Percentiles rank a stretch among this genome's conserved stretches.
These are phyloP conservation scores for Marronus borbonicus DNA, from an alignment of 2,888 invertebrate genomes.

Conservation along the genomic window DNA sequence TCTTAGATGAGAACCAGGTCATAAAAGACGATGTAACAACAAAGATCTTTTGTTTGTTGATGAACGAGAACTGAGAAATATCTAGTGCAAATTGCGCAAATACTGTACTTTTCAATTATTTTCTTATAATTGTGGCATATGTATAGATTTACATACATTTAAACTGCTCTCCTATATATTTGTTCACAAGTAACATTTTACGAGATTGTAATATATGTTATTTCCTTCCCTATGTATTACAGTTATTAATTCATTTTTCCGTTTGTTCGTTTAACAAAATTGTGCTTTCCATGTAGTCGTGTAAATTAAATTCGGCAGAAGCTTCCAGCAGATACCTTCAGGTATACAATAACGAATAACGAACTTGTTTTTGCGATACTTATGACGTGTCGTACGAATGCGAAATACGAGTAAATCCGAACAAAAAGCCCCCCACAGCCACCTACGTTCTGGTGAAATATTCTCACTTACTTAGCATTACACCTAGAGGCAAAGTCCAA, in stretches of 20 bases:
- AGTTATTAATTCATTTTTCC: constrained; percentile 9
- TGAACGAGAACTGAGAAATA: too few relatives aligned
- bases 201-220: too few relatives aligned
- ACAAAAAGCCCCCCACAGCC: constrained; percentile 14
- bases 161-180: too few relatives aligned
- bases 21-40: too few relatives aligned
- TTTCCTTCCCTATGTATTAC: neutral
- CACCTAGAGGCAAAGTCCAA: constrained; percentile 60
- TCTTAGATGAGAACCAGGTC: too few relatives aligned
- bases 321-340: neutral
- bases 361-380: constrained; percentile 19
- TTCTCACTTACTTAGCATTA: constrained; percentile 52
- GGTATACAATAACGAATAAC: constrained; percentile 32
- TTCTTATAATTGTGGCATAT: too few relatives aligned
- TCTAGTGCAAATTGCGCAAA: too few relatives aligned
- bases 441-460: constrained; percentile 24
- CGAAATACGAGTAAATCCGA: constrained; percentile 12
- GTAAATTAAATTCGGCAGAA: constrained; percentile 25
- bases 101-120: too few relatives aligned
- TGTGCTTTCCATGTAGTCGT: neutral
- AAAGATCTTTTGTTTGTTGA: too few relatives aligned
- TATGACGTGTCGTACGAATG: constrained; percentile 6
- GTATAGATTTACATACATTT: too few relatives aligned
- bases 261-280: neutral
- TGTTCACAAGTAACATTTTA: too few relatives aligned